phyloP scores from a whole-genome alignment of 2,888 invertebrate species.

The Agonum fuliginosum region DNA sequence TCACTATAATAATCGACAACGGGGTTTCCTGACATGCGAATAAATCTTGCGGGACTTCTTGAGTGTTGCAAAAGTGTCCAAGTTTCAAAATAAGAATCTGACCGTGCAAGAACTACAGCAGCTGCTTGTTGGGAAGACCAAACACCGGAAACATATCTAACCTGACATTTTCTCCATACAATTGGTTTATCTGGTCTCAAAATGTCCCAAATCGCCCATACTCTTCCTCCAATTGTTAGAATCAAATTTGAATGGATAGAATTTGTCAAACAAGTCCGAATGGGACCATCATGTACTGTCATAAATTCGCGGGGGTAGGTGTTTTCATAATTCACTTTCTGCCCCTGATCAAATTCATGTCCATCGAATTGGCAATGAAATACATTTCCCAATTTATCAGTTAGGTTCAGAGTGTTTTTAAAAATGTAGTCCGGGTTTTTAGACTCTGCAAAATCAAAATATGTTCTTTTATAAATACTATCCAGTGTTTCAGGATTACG shows the following conservation, averaged over 20 bases:
- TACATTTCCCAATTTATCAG: constrained; percentile 6
- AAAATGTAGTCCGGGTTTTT: neutral
- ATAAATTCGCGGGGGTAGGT: neutral
- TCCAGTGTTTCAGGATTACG: constrained; percentile 29
- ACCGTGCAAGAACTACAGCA: neutral
- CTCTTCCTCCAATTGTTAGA: constrained; percentile 83
- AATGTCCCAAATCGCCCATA: constrained; percentile 82
- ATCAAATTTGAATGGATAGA: constrained; percentile 78
- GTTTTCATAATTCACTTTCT: constrained; percentile 11
- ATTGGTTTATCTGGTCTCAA: constrained; percentile 72
- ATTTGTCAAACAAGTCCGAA: constrained; percentile 77
- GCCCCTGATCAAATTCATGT: constrained; percentile 35
- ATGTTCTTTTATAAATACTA: constrained; percentile 9
- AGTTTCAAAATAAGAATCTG: constrained; percentile 81
- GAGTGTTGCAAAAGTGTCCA: constrained; percentile 86
- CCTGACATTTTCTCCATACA: constrained; percentile 79
- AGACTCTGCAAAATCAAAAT: neutral
- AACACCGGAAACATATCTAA: constrained; percentile 78
- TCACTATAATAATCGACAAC: constrained; percentile 25
- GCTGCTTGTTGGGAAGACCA: constrained; percentile 85
- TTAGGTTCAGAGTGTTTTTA: neutral
- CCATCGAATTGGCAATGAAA: neutral
- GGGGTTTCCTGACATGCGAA: constrained; percentile 11
- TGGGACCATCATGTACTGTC: constrained; percentile 78
- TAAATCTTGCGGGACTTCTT: neutral